phyloP scores from a whole-genome alignment of 1,140 invertebrate genomes.

The Ceratosolen solmsi region DNA sequence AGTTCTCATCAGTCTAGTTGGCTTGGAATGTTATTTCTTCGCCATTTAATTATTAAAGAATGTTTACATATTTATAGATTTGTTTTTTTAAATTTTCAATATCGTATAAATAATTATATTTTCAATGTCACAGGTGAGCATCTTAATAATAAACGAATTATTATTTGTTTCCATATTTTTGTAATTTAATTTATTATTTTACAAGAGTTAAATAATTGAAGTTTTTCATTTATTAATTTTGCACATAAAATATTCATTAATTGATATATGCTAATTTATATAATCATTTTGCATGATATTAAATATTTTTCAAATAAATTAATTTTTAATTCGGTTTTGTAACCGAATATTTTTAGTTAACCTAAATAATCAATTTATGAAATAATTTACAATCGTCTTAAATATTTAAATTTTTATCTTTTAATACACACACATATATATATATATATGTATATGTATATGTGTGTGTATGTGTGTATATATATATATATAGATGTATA shows the following conservation, averaged over 20 bases:
- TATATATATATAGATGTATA: too few relatives aligned
- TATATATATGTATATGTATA: too few relatives aligned
- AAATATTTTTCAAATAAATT: not conserved
- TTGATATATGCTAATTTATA: not conserved
- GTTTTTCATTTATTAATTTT: not conserved
- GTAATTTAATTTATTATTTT: not conserved
- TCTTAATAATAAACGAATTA: not conserved
- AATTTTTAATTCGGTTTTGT: not conserved
- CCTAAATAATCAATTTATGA: not conserved
- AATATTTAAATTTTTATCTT: not conserved
- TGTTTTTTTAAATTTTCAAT: slow-evolving; percentile 14
- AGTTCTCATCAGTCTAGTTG: slow-evolving; percentile 36
- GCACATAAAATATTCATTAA: not conserved
- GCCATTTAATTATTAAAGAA: slow-evolving; percentile 6
- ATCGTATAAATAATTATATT: slow-evolving; percentile 5
- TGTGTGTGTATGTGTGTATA: too few relatives aligned
- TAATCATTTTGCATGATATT: slow-evolving; percentile 5
- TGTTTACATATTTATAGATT: slow-evolving; percentile 10
- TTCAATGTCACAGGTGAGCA: not conserved
- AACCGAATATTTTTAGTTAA: not conserved
- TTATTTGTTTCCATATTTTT: too few relatives aligned
- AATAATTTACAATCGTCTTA: not conserved
- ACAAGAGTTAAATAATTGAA: not conserved
- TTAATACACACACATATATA: too few relatives aligned
- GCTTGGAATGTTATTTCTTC: slow-evolving; percentile 45